Conservation (phyloP, 1,140 invertebrate species). For the Choristoneura fumiferana region DNA sequence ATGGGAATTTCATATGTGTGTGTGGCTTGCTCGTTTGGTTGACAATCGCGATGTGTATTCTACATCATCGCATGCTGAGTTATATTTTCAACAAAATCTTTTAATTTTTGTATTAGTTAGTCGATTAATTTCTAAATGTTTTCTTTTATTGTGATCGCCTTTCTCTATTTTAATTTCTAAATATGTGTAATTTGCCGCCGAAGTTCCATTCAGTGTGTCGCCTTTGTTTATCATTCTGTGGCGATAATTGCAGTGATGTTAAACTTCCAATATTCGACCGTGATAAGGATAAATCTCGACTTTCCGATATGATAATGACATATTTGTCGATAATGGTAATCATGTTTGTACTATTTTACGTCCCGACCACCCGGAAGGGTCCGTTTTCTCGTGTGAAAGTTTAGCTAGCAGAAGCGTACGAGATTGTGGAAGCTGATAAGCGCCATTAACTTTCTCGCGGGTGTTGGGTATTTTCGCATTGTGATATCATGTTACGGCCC, state of each 20-base stretch:
- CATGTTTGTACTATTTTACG: constrained; percentile 47
- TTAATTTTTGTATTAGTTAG: constrained; percentile 74
- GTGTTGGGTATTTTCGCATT: constrained; percentile 79
- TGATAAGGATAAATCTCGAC: constrained; percentile 79
- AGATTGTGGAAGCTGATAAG: constrained; percentile 79
- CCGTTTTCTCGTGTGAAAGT: constrained; percentile 78
- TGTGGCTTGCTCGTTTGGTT: constrained; percentile 77
- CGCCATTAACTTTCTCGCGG: constrained; percentile 80
- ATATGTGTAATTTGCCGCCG: constrained; percentile 84
- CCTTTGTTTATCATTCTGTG: constrained; percentile 81
- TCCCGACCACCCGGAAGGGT: constrained; percentile 39
- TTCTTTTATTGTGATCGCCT: constrained; percentile 71
- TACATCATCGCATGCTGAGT: constrained; percentile 76
- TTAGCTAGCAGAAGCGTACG: constrained; percentile 73
- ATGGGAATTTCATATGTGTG: constrained; percentile 66
- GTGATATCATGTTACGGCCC: constrained; percentile 79
- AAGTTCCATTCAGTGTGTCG: constrained; percentile 83
- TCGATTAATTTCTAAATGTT: constrained; percentile 76
- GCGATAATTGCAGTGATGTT: constrained; percentile 80
- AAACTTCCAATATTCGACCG: constrained; percentile 79
- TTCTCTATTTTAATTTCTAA: constrained; percentile 77
- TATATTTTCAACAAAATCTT: constrained; percentile 75
- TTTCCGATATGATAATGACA: constrained; percentile 78
- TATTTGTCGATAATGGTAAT: constrained; percentile 77
- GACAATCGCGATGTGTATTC: constrained; percentile 79